phyloP scores from a whole-genome alignment of 2,113 vertebrate genomes.

The Aegotheles bennettii region DNA sequence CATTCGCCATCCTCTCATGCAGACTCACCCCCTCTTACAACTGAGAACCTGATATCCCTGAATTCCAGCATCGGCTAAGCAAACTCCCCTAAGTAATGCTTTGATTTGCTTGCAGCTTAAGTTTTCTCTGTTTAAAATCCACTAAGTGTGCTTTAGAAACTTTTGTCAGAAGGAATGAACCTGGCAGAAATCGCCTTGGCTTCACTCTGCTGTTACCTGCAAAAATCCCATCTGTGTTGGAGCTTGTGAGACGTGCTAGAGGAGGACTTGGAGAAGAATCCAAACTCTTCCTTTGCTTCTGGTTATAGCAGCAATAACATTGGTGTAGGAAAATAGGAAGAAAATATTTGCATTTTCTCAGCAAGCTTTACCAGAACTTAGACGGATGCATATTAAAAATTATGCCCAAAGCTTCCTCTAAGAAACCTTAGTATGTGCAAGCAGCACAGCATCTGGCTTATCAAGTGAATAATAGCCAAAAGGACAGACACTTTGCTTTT shows the following conservation, averaged over 20 bases:
- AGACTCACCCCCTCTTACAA: background rate
- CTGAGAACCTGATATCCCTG: background rate
- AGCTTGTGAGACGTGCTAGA: fast-evolving
- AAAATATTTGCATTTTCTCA: background rate
- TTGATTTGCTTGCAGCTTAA: fast-evolving
- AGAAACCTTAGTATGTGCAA: background rate
- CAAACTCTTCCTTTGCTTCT: background rate
- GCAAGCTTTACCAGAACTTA: background rate
- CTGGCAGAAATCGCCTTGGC: background rate
- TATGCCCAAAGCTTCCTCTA: background rate
- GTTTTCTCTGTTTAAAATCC: background rate
- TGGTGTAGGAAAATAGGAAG: background rate
- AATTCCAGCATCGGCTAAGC: background rate
- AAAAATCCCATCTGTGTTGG: background rate
- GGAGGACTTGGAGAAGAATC: background rate
- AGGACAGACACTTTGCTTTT: background rate
- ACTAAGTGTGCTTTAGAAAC: background rate
- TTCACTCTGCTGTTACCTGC: background rate
- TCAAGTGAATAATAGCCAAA: background rate
- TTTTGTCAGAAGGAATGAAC: background rate
- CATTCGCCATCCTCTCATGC: fast-evolving
- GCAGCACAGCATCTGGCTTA: background rate
- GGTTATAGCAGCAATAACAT: background rate
- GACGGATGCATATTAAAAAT: background rate
- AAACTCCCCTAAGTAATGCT: background rate